Base-by-base conservation (phyloP, 2,888 invertebrate genomes). In the Neelides folsomi region DNA sequence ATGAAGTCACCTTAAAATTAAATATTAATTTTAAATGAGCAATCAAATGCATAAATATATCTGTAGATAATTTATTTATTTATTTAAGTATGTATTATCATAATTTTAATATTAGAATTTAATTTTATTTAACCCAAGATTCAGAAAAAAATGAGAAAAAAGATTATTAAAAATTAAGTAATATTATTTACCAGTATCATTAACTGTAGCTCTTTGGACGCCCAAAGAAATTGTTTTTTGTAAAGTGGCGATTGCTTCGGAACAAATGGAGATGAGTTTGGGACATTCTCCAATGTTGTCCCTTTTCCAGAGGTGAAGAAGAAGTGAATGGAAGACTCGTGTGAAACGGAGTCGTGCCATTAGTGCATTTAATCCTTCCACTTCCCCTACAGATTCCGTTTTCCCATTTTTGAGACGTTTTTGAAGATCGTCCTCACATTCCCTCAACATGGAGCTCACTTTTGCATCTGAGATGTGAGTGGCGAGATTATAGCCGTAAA, bases 341-440 rank as follows among this genome's bases (percentile, higher is more conserved):
- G 85, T 81, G 69, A 93, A 93, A 65, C 87, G 83, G 49, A 94
- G 79, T 56, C 95, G 77, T 13, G 84, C 80, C 56, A 68, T 67
- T 2, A 75, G 60, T 9, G 73, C 75, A 16, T 67, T 65, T 13
- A 69, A 68, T 47, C 67, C 59, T 44, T 72, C 68, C 59, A 72
- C 34, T 47, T 52, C 47, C 27, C 47, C 45, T 13, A 16, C 43
- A 27, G 45, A 41, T 50, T 54, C 54, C 48, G 53, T 54, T 51
- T 54, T 55, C 27, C 57, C 46, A 13, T 48, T 50, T 60, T 78
- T 75, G 53, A 79, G 78, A 62, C 79, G 81, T 62, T 82, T 79
- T 66, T 83, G 81, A 13, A 87, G 71, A 60, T 93, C 92, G 66
- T 94, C 94, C 68, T 95, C 95, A 20, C 88, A 85, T 70, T 93